These are phyloP conservation scores for Imbricaverruca yamaguchii DNA, from an alignment of 2,888 invertebrate genomes.

Conservation along the genomic window DNA sequence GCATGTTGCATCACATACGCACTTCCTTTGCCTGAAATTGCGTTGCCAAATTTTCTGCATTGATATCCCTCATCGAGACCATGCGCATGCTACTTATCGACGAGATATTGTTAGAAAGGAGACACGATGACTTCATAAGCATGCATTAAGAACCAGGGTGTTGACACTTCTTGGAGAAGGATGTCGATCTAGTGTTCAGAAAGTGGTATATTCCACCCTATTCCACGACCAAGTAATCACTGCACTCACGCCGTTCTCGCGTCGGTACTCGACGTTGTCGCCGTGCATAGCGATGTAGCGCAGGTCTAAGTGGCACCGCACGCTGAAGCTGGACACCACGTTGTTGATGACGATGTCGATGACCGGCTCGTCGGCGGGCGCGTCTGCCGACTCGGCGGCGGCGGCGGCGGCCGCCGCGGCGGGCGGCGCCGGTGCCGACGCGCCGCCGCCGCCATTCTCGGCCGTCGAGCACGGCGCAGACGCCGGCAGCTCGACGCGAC, in stretches of 20 bases:
- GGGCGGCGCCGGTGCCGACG: background rate
- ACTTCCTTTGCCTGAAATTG: too few species aligned
- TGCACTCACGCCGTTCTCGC: conserved; percentile 71
- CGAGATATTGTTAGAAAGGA: too few species aligned
- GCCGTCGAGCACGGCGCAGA: background rate
- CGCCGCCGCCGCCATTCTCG: background rate
- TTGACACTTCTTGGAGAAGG: too few species aligned
- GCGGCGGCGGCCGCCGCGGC: background rate
- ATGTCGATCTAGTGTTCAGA: too few species aligned
- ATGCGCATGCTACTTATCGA: too few species aligned
- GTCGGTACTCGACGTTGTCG: conserved; percentile 86
- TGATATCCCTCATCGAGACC: too few species aligned
- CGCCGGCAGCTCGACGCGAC: background rate
- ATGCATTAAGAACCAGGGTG: too few species aligned
- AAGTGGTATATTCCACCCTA: too few species aligned
- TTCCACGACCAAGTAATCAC: too few species aligned
- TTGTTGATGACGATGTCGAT: conserved; percentile 94
- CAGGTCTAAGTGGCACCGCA: conserved; percentile 91
- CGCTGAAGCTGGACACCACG: conserved; percentile 94
- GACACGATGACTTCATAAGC: too few species aligned
- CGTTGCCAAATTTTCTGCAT: too few species aligned
- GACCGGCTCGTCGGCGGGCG: conserved; percentile 33
- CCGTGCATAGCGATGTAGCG: conserved; percentile 87
- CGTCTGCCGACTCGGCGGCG: background rate
- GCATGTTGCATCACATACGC: too few species aligned